phyloP scores from a whole-genome alignment of 1,140 invertebrate species.

The Calycopis cecrops region DNA sequence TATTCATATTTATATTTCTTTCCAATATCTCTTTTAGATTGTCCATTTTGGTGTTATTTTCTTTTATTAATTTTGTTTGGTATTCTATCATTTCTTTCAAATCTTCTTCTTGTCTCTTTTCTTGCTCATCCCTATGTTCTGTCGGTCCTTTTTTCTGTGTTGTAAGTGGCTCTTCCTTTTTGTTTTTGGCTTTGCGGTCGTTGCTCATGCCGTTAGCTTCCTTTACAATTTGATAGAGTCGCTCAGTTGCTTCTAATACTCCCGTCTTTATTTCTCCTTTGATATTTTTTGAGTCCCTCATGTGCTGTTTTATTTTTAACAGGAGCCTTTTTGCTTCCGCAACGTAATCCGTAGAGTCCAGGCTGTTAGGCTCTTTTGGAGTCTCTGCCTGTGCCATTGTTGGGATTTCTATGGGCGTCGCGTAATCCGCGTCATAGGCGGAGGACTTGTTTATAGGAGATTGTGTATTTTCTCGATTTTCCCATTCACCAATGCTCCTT shows the following conservation, averaged over 20 bases:
- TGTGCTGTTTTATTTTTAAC: neutral
- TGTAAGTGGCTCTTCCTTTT: slow-evolving; percentile 9
- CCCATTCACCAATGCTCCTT: no score
- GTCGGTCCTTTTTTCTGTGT: neutral
- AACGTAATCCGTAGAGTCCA: no score
- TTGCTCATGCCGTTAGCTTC: neutral
- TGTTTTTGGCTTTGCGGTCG: neutral
- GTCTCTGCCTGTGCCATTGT: no score
- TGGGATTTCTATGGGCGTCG: no score
- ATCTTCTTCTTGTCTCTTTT: neutral
- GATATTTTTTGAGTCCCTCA: no score
- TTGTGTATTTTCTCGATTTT: no score
- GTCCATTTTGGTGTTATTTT: slow-evolving; percentile 17
- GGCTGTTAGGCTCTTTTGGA: no score
- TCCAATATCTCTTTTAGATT: slow-evolving; percentile 8
- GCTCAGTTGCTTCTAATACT: neutral
- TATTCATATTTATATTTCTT: neutral
- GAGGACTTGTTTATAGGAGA: no score
- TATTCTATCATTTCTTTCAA: slow-evolving; percentile 12
- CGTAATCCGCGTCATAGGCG: no score
- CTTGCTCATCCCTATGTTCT: neutral
- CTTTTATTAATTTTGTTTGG: slow-evolving; percentile 9
- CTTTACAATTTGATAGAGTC: neutral
- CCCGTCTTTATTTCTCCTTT: slow-evolving; percentile 1
- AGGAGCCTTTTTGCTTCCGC: neutral